Base-by-base conservation (phyloP, 2,113 vertebrate species). In the Pteronura brasiliensis region DNA sequence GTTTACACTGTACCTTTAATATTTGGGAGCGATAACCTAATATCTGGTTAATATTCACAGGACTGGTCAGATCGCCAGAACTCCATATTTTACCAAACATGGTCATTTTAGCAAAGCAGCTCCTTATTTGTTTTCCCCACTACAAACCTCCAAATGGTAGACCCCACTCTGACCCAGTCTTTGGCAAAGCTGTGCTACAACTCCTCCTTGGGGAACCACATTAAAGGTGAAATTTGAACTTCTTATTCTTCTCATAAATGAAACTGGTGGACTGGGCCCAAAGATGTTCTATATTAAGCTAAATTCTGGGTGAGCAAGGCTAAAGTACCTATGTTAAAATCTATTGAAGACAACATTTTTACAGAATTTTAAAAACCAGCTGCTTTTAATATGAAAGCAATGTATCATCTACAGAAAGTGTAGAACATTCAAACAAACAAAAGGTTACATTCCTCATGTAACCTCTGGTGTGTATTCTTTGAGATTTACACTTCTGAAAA, bases 21-120 rank as follows among this genome's bases (percentile, higher is more conserved):
- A 95, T 14, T 77, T 97, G 83, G 96, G 96, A 89, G 95, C 88
- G 76, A 86, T 83, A 79, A 61, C 65, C 47, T 81, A 74, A n/a
- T 23, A 63, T 74, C 25, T 80, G 29, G 25, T 84, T 80, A 71
- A 55, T 21, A 79, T 93, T 92, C 72, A 93, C 20, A 84, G 55
- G 55, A 25, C 34, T 4, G 7, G 2, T 11, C 61, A 79, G 57
- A 61, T 86, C 14, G 52, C 34, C 57, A 76, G 7, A 71, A 39
- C 20, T 69, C 27, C 39, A 2, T 29, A 21, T 79, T 59, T 67
- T 92, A 84, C 55, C 93, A 93, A 89, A 49, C 5, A 6, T 6
- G 6, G 21, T n/a, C 3, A 88, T 79, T 49, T 88, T 67, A 95
- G 27, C 55, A 90, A 90, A 93, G n/a, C 74, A 47, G 31, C 13